phyloP scores from a whole-genome alignment of 2,797 vertebrate species.

The Margarornis squamiger region DNA sequence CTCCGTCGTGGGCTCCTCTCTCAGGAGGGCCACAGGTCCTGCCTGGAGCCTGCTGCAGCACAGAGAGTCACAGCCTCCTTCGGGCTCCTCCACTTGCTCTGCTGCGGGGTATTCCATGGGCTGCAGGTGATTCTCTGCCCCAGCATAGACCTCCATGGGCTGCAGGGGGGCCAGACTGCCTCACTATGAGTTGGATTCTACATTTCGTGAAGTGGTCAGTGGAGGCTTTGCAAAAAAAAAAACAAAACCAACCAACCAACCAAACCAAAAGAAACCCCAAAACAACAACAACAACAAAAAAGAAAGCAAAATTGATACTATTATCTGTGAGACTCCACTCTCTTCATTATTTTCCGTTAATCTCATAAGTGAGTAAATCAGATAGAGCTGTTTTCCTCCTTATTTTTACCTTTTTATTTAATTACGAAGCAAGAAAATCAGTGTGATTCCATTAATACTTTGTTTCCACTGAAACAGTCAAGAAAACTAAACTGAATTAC shows the following conservation, averaged over 20 bases:
- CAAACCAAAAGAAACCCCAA: no score
- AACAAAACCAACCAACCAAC: not conserved
- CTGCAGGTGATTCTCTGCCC: not conserved
- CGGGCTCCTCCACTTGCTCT: not conserved
- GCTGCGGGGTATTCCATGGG: not conserved
- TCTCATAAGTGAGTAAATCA: not conserved
- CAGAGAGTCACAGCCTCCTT: not conserved
- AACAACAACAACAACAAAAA: no score
- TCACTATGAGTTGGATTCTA: not conserved
- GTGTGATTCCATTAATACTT: not conserved
- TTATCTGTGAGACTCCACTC: not conserved
- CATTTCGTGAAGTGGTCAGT: not conserved
- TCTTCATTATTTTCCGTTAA: not conserved
- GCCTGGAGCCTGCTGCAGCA: not conserved
- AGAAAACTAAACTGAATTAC: not conserved
- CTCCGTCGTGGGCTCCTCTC: not conserved
- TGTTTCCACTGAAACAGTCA: not conserved
- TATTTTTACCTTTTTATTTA: not conserved
- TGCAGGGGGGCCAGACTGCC: not conserved
- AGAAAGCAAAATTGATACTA: not conserved
- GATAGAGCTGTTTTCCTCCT: not conserved
- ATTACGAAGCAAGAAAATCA: not conserved
- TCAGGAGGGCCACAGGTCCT: not conserved
- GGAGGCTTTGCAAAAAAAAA: not conserved
- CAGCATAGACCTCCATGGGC: no score